Evolutionary conservation across 1,140 invertebrate genomes (phyloP).

Genomic region (Papilio aristodemus): DNA sequence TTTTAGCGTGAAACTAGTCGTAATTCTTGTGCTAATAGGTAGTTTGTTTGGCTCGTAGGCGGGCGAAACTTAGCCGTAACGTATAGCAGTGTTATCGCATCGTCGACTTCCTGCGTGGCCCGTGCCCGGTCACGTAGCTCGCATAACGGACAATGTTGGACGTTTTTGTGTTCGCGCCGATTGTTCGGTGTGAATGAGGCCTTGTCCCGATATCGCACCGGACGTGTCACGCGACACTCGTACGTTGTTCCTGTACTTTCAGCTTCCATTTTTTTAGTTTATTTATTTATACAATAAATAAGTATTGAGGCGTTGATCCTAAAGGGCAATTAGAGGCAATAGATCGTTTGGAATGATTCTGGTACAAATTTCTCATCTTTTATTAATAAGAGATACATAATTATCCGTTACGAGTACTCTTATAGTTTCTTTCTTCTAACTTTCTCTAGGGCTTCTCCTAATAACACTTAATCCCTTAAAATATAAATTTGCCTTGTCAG

Average conservation of each 20-base stretch:
- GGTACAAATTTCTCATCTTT: too few relatives aligned
- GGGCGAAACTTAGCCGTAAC: slow-evolving; percentile 3
- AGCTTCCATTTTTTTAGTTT: background rate
- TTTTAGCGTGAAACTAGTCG: slow-evolving; percentile 5
- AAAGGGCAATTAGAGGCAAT: too few relatives aligned
- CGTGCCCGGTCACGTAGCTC: slow-evolving; percentile 44
- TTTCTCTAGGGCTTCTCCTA: too few relatives aligned
- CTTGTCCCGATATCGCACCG: slow-evolving; percentile 45
- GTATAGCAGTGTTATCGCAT: slow-evolving; percentile 41
- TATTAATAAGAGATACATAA: too few relatives aligned
- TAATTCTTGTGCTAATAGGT: slow-evolving; percentile 17
- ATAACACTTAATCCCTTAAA: too few relatives aligned
- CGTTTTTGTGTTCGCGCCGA: slow-evolving; percentile 36
- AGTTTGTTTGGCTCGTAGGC: slow-evolving; percentile 14
- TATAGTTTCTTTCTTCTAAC: too few relatives aligned
- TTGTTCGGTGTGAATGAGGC: slow-evolving; percentile 40
- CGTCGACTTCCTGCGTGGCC: slow-evolving; percentile 41
- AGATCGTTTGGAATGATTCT: too few relatives aligned
- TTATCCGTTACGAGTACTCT: too few relatives aligned
- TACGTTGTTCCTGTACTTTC: slow-evolving; percentile 26
- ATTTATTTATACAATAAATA: too few relatives aligned
- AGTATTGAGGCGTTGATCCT: too few relatives aligned
- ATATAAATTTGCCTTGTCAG: too few relatives aligned
- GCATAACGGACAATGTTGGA: slow-evolving; percentile 43
- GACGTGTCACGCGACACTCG: slow-evolving; percentile 39